Evolutionary conservation across 1,140 invertebrate species (phyloP), one percentile per base, ranked within the genome.

Genomic region (Drosophila tristis): DNA sequence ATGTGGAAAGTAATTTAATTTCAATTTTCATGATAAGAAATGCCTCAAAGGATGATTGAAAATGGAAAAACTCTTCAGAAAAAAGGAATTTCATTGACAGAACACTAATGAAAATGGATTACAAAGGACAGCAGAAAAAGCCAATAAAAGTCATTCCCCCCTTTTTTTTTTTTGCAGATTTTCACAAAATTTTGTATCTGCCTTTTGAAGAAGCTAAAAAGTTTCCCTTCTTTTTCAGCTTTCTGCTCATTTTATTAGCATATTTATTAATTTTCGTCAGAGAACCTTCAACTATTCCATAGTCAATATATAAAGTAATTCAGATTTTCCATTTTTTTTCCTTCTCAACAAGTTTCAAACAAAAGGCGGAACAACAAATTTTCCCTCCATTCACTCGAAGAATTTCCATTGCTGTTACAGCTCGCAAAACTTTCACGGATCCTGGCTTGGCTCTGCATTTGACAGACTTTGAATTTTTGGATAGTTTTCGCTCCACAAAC

Each of bases 401-500:
- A 75, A 75, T 75, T 74, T 74, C 47, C 54, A 42, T 58, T 16
- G 54, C 60, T 45, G 35, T 63, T 74, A 31, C 50, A 72, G 45
- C 42, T 54, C 11, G 26, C 29, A 8, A 1, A 74, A 73, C 58
- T 73, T 74, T 74, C 42, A 48, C 44, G 31, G 9, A 29, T 26
- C 20, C 13, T 5, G 29, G 3, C 13, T n/a, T 9, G 39, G 31
- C 44, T 53, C 42, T 73, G 71, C 8, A 47, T 74, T 64, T 74
- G 72, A 74, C 72, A 74, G 68, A 57, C 59, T 74, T 75, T 54
- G 43, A 59, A 65, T 74, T 59, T 66, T 66, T 35, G n/a, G 66
- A 39, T 8, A 26, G 16, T 63, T 58, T 50, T 42, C 11, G 58
- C 9, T 5, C 49, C 7, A 39, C 29, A 48, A 31, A 42, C 56